A percentile compares a stretch with the other conserved stretches of the same genome.
Evolutionary conservation across 2,888 invertebrate genomes (phyloP).

Genomic region (Hymenopus coronatus): DNA sequence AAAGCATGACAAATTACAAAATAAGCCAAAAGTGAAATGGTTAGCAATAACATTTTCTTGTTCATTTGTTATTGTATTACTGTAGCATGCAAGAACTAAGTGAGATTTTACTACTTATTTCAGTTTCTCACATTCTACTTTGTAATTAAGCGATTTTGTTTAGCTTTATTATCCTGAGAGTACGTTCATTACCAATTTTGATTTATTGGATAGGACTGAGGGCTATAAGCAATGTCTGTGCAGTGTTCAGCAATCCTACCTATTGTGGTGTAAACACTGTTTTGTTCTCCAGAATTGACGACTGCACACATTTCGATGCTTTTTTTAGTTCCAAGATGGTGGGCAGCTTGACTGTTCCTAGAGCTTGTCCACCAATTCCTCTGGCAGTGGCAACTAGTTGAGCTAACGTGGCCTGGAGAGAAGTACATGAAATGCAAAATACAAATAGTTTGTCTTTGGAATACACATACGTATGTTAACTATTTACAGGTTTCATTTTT

Average conservation of each 20-base stretch:
- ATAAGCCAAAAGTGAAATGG: not conserved
- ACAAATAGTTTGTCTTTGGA: not conserved
- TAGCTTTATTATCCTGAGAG: not conserved
- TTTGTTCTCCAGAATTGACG: conserved; percentile 38
- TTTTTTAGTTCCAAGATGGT: conserved; percentile 30
- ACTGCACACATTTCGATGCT: conserved; percentile 40
- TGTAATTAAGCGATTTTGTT: not conserved
- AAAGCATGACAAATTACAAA: not conserved
- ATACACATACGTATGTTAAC: not conserved
- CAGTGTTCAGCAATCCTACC: conserved; percentile 33
- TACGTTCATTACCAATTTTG: not conserved
- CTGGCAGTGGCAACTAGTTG: conserved; percentile 37
- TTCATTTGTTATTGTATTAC: not conserved
- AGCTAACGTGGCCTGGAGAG: conserved; percentile 36
- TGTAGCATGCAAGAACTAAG: not conserved
- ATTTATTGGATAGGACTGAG: not conserved
- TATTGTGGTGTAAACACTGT: conserved; percentile 42
- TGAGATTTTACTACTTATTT: not conserved
- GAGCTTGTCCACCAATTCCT: conserved; percentile 34
- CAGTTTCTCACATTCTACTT: not conserved
- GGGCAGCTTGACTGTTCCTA: conserved; percentile 28
- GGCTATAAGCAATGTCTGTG: not conserved
- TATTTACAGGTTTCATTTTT: not conserved
- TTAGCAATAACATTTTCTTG: not conserved
- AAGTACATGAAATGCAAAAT: not conserved